Evolutionary conservation across 1,140 invertebrate genomes (phyloP).

Genomic region (Trialeurodes vaporariorum): DNA sequence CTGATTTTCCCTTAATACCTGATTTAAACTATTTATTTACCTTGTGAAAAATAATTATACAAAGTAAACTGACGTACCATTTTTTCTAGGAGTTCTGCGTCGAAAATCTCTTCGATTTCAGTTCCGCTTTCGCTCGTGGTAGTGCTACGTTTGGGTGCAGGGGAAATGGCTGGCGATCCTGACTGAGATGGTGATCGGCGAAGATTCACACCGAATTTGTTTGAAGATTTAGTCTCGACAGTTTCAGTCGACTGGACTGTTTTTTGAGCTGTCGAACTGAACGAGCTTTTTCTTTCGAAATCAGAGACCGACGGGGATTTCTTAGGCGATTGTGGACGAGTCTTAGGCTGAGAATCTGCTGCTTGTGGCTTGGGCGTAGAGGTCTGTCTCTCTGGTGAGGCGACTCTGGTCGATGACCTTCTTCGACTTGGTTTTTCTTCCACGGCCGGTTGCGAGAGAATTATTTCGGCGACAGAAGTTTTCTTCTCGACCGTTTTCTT

Average conservation of each 20-base stretch:
- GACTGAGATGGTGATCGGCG: slow-evolving; percentile 37
- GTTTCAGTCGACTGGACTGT: slow-evolving; percentile 4
- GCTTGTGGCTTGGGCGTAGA: background rate
- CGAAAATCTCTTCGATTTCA: slow-evolving; percentile 56
- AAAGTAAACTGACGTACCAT: too few relatives aligned
- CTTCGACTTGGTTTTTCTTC: background rate
- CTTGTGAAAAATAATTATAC: too few relatives aligned
- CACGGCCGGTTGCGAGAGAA: background rate
- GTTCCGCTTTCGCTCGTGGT: slow-evolving; percentile 34
- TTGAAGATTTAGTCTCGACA: slow-evolving; percentile 37
- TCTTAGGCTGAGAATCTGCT: background rate
- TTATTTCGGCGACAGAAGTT: slow-evolving; percentile 7
- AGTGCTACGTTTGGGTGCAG: slow-evolving; percentile 27
- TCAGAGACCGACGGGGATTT: background rate
- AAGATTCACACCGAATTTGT: slow-evolving; percentile 45
- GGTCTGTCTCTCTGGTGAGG: background rate
- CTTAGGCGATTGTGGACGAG: background rate
- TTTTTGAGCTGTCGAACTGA: background rate
- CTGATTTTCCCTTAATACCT: too few relatives aligned
- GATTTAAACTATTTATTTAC: too few relatives aligned
- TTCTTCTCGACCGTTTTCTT: slow-evolving; percentile 7
- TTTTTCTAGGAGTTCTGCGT: slow-evolving; percentile 51
- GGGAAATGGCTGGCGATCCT: slow-evolving; percentile 18
- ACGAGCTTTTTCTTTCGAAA: slow-evolving; percentile 1
- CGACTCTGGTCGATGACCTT: background rate